Conservation (phyloP, 2,797 vertebrate genomes). For the Mycteria americana region DNA sequence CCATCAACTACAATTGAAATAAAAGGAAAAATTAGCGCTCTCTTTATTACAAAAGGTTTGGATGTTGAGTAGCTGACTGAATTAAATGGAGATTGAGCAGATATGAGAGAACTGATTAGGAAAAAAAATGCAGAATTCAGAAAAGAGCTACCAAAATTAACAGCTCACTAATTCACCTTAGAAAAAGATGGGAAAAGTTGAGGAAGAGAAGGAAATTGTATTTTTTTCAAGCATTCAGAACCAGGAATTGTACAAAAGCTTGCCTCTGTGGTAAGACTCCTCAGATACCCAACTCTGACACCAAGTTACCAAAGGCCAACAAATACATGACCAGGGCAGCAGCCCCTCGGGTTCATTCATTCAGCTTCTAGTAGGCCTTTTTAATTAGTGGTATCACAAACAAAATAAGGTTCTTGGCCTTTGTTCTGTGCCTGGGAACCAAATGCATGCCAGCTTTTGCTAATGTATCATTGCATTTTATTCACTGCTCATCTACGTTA, state of each 20-base stretch:
- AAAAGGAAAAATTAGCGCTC: constrained; percentile 49
- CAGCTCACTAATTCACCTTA: not conserved
- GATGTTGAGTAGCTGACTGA: constrained; percentile 44
- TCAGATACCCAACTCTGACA: not conserved
- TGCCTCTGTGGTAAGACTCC: not conserved
- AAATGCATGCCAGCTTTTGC: not conserved
- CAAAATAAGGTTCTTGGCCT: not conserved
- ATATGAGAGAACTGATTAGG: constrained; percentile 32
- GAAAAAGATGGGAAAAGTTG: not conserved
- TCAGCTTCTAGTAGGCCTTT: not conserved
- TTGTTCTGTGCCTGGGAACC: constrained; percentile 1
- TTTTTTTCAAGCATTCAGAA: not conserved
- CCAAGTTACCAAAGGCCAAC: not conserved
- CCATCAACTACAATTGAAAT: constrained; percentile 47
- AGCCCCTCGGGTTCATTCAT: not conserved
- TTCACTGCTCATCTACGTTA: not conserved
- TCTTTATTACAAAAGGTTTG: constrained; percentile 48
- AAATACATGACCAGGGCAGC: not conserved
- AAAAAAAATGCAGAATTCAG: constrained; percentile 14
- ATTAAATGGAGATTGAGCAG: constrained; percentile 52
- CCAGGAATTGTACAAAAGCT: not conserved
- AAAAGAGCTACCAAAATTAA: constrained; percentile 20
- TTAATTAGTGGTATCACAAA: constrained; percentile 1
- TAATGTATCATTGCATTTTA: not conserved
- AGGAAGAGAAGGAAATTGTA: not conserved